Evolutionary conservation across 2,797 vertebrate species (phyloP), one percentile per base, ranked within the genome.

Genomic region (Melanotaenia pygmaea): DNA sequence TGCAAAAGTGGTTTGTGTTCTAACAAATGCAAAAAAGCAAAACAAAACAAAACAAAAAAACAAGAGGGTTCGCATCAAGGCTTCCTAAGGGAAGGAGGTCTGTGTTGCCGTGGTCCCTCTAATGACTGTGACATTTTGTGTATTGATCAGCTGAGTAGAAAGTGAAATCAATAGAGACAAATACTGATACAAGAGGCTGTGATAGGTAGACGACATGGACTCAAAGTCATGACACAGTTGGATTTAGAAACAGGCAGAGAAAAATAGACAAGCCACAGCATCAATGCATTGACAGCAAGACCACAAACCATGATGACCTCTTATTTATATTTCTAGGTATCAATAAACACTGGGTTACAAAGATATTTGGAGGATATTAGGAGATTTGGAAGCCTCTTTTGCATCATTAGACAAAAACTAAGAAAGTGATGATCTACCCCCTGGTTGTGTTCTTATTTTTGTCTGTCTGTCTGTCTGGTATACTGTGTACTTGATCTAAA

Each of bases 121-220:
- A 91, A 92, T 82, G 82, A 85, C 89, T 64, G 82, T 86, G 90
- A 91, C 90, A 91, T 89, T 94, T 85, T 80, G 82, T 28, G 71
- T 78, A 93, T 94, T 67, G 90, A 94, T 88, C 77, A 89, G 70
- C 50, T 62, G 78, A 87, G 84, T 67, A 79, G 79, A 84, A 83
- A 90, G 84, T 57, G 60, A 79, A 82, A 91, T 93, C 91, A 78
- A 92, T 93, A 84, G 35, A 66, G 81, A 82, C 61, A 64, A 88
- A 82, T 82, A 85, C 79, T 87, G 80, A 88, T 87, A 82, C 83
- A 62, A 79, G 45, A 64, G 64, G 62, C 74, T 68, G 77, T 37
- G 65, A 22, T 34, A 40, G 67, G 64, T 38, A 64, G 81, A 83
- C 80, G 65, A 81, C 76, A 72, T 72, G 68, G 62, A 70, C 50